These are phyloP conservation scores for Palythoa caribaeorum DNA, from an alignment of 92 coral and sea anemone genomes.

Conservation along the genomic window DNA sequence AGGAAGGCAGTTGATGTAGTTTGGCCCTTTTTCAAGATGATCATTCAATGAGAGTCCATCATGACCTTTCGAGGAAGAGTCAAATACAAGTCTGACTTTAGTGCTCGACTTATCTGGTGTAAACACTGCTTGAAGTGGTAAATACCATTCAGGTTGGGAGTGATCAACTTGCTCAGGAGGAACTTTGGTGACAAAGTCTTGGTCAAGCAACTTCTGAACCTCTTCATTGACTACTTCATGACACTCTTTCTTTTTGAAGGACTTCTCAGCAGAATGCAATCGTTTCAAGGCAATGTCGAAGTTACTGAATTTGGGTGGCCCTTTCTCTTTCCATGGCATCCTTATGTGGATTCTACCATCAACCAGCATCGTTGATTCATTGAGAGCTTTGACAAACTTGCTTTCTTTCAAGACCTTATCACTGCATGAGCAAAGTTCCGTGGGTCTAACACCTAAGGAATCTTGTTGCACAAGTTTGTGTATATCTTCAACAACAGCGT, in stretches of 20 bases:
- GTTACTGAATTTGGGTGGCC: conserved; percentile 74
- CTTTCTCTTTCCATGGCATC: conserved; percentile 68
- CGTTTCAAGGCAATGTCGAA: conserved; percentile 68
- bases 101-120: conserved; percentile 48
- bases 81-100: conserved; percentile 61
- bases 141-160: conserved; percentile 40
- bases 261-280: conserved; percentile 67
- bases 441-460: conserved; percentile 74
- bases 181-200: conserved; percentile 51
- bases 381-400: conserved; percentile 72
- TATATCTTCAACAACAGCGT: conserved; percentile 62
- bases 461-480: conserved; percentile 66
- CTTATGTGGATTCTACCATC: conserved; percentile 64
- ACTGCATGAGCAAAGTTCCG: conserved; percentile 80
- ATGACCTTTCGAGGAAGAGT: conserved; percentile 64
- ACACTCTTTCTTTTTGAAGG: conserved; percentile 71
- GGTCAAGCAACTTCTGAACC: conserved; percentile 72
- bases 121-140: conserved; percentile 51
- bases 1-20: conserved; percentile 59
- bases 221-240: conserved; percentile 49
- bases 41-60: conserved; percentile 60
- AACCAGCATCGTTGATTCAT: conserved; percentile 60
- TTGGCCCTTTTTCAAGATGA: conserved; percentile 71
- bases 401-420: conserved; percentile 62
- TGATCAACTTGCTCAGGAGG: conserved; percentile 46